Evolutionary conservation across 2,113 vertebrate genomes (phyloP), one percentile per base, ranked within the genome.

Genomic region (Eonycteris spelaea): DNA sequence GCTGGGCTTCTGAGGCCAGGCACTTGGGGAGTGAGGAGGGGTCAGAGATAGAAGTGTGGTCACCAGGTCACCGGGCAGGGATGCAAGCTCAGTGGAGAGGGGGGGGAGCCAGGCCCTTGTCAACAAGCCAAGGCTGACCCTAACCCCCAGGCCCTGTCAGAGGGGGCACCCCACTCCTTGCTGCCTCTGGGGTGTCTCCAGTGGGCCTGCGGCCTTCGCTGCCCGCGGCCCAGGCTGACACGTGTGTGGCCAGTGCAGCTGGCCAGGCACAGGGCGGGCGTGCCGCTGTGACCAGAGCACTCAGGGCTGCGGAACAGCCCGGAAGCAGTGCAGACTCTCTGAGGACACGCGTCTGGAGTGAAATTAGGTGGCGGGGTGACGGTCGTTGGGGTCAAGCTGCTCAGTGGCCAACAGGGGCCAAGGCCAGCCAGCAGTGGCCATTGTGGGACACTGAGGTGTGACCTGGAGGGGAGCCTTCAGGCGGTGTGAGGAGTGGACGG

Each of bases 291-390:
- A 22, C 57, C 68, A 26, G 30, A 80, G 51, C 61, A 26, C 63
- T 48, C 21, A 1, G 0, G 24, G 2, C 57, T 15, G 21, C 1
- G 5, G 57, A 1, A 55, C 43, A 9, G 1, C 16, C 3, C 3
- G 19, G 45, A 51, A 33, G 35, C 2, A 43, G 51, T n/a, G 19
- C 40, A 2, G 18, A 30, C 15, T n/a, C 57, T 65, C 10, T 3
- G 45, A 53, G 55, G 33, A 22, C 3, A 5, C 7, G 45, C n/a
- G 45, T 67, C 45, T 19, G 30, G 21, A 1, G 0, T 55, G 70
- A 61, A 33, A 24, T 35, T 35, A 35, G 59, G 51, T 19, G 5
- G 57, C 22, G 1, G 0, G 0, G 43, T 22, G 4, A 35, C 0
- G 1, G 15, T 24, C 35, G 5, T 6, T n/a, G 70, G 43, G 10